A percentile compares a stretch with the other conserved stretches of the same genome.
Conservation (phyloP, 2,113 vertebrate genomes). For the Petaurus breviceps region DNA sequence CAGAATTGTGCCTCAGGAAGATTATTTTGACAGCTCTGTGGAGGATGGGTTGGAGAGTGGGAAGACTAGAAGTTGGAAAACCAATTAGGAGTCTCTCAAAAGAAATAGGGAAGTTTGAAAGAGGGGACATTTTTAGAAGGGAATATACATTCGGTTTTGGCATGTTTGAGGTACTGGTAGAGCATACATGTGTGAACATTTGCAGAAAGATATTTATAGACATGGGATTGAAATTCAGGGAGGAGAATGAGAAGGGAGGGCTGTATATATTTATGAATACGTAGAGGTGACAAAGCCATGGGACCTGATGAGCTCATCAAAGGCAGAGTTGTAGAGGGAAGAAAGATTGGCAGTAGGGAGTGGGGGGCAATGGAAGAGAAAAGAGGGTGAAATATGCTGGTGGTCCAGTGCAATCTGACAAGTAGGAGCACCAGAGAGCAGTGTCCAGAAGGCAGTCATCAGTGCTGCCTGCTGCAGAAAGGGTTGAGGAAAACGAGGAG, state of each 20-base stretch:
- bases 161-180: neutral
- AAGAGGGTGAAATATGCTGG: neutral
- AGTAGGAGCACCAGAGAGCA: neutral
- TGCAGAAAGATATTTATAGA: neutral
- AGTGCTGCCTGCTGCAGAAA: neutral
- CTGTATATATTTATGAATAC: neutral
- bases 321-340: neutral
- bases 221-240: neutral
- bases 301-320: neutral
- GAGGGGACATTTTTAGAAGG: neutral
- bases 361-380: neutral
- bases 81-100: neutral
- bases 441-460: neutral
- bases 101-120: neutral
- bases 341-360: neutral
- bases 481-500: neutral
- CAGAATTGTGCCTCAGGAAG: neutral
- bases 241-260: neutral
- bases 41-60: neutral
- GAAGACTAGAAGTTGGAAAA: neutral
- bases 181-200: neutral
- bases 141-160: neutral
- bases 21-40: neutral
- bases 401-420: neutral
- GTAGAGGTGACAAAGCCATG: neutral